A percentile compares a stretch with the other conserved stretches of the same genome.
Evolutionary conservation across 92 coral and sea anemone genomes (phyloP).

Genomic region (Epizoanthus scotinus): DNA sequence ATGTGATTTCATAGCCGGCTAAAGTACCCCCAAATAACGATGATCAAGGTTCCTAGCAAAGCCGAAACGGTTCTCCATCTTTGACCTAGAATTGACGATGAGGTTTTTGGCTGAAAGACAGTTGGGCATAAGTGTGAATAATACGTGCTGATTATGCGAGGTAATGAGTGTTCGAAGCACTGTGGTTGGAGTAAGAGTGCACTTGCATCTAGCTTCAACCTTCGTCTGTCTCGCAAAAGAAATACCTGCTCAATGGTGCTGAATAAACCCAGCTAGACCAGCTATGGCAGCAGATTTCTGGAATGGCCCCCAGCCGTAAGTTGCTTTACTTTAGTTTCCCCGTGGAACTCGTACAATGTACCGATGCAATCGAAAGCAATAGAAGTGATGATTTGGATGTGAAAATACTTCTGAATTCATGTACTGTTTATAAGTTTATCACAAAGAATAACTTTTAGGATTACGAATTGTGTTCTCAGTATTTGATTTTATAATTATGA

Average conservation of each 20-base stretch:
- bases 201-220: background rate
- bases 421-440: background rate
- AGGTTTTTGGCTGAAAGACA: too few relatives aligned
- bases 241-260: background rate
- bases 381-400: background rate
- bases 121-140: too few relatives aligned
- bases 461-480: background rate
- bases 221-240: background rate
- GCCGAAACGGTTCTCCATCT: background rate
- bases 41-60: background rate
- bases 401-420: background rate
- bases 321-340: background rate
- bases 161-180: background rate
- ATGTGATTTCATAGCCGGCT: background rate
- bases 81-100: background rate
- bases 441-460: background rate
- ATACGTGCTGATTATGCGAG: too few relatives aligned
- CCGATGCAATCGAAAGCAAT: background rate
- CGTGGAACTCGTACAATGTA: background rate
- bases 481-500: background rate
- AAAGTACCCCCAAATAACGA: background rate
- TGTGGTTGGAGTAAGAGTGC: background rate
- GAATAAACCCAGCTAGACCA: constrained; percentile 9
- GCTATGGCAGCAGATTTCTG: constrained; percentile 76
- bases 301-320: constrained; percentile 84